A percentile compares a stretch with the other conserved stretches of the same genome.
Evolutionary conservation across 2,113 vertebrate genomes (phyloP).

Genomic region (Paralichthys olivaceus): DNA sequence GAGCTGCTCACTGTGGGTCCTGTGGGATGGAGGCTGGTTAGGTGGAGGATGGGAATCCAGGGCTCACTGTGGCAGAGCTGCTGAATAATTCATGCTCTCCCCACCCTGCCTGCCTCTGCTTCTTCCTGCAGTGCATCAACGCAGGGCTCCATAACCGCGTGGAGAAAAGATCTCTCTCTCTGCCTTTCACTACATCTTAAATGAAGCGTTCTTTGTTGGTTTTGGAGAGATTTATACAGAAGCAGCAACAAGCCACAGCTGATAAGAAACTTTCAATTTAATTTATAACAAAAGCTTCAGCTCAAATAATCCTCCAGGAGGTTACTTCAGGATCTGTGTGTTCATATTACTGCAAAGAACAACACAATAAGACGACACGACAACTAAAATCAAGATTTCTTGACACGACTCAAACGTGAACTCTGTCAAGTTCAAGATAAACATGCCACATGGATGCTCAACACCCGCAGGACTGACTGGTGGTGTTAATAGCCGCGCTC

Average conservation of each 20-base stretch:
- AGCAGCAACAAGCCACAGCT: background rate
- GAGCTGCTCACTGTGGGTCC: constrained; percentile 49
- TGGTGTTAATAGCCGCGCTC: constrained; percentile 16
- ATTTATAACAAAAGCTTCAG: background rate
- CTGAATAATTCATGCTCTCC: constrained; percentile 75
- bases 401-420: background rate
- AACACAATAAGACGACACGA: background rate
- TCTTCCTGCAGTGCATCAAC: constrained; percentile 65
- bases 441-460: background rate
- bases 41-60: constrained; percentile 74
- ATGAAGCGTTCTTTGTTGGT: constrained; percentile 42
- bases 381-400: constrained; percentile 5
- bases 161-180: constrained; percentile 43
- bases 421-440: background rate
- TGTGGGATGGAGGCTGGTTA: constrained; percentile 47
- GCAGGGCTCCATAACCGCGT: constrained; percentile 51
- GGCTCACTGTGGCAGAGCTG: constrained; percentile 60
- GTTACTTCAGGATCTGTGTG: background rate
- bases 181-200: constrained; percentile 58
- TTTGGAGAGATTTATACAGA: constrained; percentile 2
- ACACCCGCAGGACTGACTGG: constrained; percentile 8
- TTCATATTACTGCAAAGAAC: background rate
- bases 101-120: constrained; percentile 42
- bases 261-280: background rate
- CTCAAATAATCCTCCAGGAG: background rate